Evolutionary conservation across 2,113 vertebrate species (phyloP), one percentile per base, ranked within the genome.

Genomic region (Cyanoramphus novaezelandiae): DNA sequence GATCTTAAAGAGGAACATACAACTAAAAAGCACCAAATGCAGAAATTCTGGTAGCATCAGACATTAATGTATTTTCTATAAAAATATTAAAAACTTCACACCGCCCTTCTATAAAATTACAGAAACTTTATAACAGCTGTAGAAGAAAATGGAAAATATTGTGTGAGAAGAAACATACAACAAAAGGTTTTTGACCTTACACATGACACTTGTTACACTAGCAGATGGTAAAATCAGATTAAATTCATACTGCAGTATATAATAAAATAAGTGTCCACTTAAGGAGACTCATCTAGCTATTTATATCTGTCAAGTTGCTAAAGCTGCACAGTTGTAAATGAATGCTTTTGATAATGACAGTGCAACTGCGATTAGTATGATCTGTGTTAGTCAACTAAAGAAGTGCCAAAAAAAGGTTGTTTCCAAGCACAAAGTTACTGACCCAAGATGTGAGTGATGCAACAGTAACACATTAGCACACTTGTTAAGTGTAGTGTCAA

Each of bases 241-340:
- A 43, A 83, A 86, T 81, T 49, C 41, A 35, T 43, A 55, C 17
- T 85, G 60, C 41, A 77, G 33, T 17, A 43, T 11, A 63, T 41
- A 93, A 59, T 33, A 43, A n/a, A 83, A 65, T 21, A 68, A 91
- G 69, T 7, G 9, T 14, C 82, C 80, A 87, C 65, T 76, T 28
- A 23, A 63, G 35, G 52, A 74, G 57, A 27, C 62, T 72, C 7
- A 15, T 41, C 37, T 67, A 35, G 81, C 71, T 95, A 68, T 88
- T 93, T 78, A 55, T 33, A 87, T 67, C 88, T 94, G 92, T 37
- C 70, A 80, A 44, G 53, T 67, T 89, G 49, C 81, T 94, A 49
- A 60, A 94, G 64, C 43, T 55, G 57, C 82, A 68, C 33, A 28
- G 33, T 3, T 78, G 18, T 17, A 68, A 53, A 53, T 23, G n/a